Conservation (phyloP, 2,797 vertebrate species). For the Percopsis omiscomaycus region DNA sequence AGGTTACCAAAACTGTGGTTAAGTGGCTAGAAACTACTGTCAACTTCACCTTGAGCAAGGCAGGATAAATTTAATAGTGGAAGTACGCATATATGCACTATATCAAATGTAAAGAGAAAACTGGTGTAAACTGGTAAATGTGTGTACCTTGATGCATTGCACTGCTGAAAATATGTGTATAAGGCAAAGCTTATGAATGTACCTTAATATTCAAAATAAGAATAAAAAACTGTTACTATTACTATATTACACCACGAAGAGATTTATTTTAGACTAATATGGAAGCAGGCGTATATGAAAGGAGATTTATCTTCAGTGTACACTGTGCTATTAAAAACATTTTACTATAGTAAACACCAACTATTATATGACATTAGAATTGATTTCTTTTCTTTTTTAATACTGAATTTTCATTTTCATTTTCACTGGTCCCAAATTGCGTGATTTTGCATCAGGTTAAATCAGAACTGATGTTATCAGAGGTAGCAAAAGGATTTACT, state of each 20-base stretch:
- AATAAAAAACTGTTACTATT: neutral
- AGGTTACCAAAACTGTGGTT: conserved; percentile 29
- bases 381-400: no score
- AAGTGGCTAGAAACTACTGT: conserved; percentile 2
- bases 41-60: conserved; percentile 26
- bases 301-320: no score
- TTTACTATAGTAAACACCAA: no score
- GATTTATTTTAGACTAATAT: neutral
- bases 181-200: neutral
- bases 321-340: no score
- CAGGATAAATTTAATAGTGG: neutral
- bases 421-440: no score
- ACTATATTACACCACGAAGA: no score
- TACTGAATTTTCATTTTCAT: no score
- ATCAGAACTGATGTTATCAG: no score
- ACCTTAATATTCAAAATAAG: neutral
- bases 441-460: no score
- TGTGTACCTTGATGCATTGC: neutral
- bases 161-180: neutral
- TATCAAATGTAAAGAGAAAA: neutral
- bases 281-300: neutral
- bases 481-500: no score
- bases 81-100: neutral
- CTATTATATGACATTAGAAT: no score
- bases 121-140: neutral